Percentiles rank a stretch among this genome's conserved stretches.
Conservation (phyloP, 2,113 vertebrate genomes). For the Tricholaema leucomelas region DNA sequence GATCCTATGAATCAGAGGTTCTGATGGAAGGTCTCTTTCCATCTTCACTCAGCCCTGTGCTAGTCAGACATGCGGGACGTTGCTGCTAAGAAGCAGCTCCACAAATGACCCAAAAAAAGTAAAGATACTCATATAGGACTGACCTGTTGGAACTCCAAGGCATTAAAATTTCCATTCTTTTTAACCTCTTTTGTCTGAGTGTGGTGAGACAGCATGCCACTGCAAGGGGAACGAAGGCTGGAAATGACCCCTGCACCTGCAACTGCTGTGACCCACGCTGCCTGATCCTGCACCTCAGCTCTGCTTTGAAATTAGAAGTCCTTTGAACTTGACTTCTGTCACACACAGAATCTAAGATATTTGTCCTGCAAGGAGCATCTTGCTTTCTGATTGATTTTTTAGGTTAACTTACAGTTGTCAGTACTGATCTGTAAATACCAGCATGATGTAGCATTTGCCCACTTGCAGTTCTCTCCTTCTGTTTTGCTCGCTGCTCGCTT, state of each 20-base stretch:
- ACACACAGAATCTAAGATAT: neutral
- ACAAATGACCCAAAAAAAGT: neutral
- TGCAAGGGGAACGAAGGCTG: neutral
- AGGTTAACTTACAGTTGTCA: neutral
- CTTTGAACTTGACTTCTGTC: neutral
- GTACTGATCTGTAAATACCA: neutral
- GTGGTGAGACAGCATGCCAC: neutral
- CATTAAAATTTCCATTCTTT: slow-evolving; percentile 3
- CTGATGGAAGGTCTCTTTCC: slow-evolving; percentile 3
- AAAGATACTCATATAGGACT: neutral
- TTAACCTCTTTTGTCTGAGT: neutral
- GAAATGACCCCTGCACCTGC: neutral
- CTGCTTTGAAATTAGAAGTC: neutral
- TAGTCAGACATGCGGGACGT: neutral
- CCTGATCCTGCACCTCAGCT: neutral
- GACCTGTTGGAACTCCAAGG: neutral
- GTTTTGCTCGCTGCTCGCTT: too few species aligned
- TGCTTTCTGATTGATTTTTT: neutral
- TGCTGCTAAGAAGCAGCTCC: neutral
- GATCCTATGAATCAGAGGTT: neutral
- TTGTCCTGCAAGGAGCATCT: neutral
- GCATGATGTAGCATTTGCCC: neutral
- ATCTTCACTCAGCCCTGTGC: neutral
- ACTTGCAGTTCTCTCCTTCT: neutral
- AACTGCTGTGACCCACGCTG: neutral